phyloP scores from a whole-genome alignment of 2,113 vertebrate species.

The Ellobius talpinus region DNA sequence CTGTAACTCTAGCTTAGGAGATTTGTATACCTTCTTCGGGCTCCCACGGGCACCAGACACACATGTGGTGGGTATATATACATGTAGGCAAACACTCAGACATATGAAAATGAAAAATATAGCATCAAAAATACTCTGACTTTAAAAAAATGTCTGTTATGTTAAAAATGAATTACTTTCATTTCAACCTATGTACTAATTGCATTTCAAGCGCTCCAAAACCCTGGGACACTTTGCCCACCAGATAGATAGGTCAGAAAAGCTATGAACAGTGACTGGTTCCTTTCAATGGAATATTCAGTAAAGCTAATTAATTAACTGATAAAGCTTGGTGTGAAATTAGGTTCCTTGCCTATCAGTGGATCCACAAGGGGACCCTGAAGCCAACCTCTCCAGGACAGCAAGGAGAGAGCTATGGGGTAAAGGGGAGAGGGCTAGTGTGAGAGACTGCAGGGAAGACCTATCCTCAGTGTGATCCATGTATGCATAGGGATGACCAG shows the following conservation, averaged over 20 bases:
- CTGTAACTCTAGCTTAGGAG: not conserved
- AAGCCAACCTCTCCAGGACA: not conserved
- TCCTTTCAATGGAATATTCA: not conserved
- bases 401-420: too few species aligned
- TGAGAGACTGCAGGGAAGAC: too few species aligned
- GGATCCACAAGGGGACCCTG: too few species aligned
- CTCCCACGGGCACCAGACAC: not conserved
- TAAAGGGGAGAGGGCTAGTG: not conserved
- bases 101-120: not conserved
- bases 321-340: not conserved
- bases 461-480: too few species aligned
- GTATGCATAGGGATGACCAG: not conserved
- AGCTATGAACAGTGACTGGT: not conserved
- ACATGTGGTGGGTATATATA: not conserved
- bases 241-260: not conserved
- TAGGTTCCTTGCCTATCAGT: too few species aligned
- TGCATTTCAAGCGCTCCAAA: not conserved
- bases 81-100: not conserved
- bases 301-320: not conserved
- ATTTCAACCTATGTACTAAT: not conserved
- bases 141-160: not conserved
- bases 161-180: not conserved
- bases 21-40: not conserved
- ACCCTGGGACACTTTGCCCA: not conserved
- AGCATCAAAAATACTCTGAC: not conserved